phyloP scores from a whole-genome alignment of 2,113 vertebrate genomes.

The Dunckerocampus dactyliophorus region DNA sequence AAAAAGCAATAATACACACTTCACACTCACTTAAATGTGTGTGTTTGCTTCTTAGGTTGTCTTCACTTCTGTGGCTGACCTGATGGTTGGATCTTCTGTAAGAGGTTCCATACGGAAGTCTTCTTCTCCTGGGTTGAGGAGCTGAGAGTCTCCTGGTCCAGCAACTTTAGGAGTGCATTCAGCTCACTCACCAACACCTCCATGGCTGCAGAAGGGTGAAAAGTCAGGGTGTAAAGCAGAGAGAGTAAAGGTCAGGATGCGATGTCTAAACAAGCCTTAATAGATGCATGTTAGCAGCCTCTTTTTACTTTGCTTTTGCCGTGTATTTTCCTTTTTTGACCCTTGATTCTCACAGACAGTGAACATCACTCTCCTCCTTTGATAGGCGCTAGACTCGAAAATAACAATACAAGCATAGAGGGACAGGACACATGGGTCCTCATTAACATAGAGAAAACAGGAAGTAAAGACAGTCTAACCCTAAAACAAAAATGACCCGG shows the following conservation, averaged over 20 bases:
- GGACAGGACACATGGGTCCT: conserved; percentile 19
- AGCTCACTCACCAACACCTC: conserved; percentile 92
- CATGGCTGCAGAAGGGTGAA: conserved; percentile 73
- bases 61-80: conserved; percentile 64
- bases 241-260: conserved; percentile 42
- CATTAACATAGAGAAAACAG: conserved; percentile 26
- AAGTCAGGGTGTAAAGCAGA: conserved; percentile 39
- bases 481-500: background rate
- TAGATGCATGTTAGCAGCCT: conserved; percentile 1
- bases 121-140: conserved; percentile 89
- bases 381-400: conserved; percentile 49
- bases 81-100: conserved; percentile 88
- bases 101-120: conserved; percentile 82
- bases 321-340: conserved; percentile 33
- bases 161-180: conserved; percentile 84
- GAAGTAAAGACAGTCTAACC: background rate
- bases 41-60: no score
- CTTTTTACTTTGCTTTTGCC: conserved; percentile 9
- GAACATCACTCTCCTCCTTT: conserved; percentile 10
- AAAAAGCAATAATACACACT: background rate
- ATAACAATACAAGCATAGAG: conserved; percentile 26
- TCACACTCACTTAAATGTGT: no score
- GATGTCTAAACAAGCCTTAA: conserved; percentile 55
- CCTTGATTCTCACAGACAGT: conserved; percentile 36
- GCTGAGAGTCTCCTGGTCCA: conserved; percentile 92